Evolutionary conservation across 2,113 vertebrate species (phyloP), one percentile per base, ranked within the genome.

Genomic region (Hippocampus barbouri): DNA sequence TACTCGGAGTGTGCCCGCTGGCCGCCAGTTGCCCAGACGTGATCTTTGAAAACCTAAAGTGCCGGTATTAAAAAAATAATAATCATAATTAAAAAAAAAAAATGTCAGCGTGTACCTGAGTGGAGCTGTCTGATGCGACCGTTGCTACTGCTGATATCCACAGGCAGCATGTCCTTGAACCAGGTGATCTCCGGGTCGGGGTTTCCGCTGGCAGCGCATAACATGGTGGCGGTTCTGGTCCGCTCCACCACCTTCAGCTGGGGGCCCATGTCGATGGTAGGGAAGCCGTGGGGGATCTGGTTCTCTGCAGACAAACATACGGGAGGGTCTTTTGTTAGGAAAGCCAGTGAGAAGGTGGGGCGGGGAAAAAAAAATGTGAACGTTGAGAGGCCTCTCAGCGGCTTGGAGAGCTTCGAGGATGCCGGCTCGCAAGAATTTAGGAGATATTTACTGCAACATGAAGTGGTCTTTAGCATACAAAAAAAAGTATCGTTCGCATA

Each of bases 121-220:
- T 96, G 96, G 65, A 99, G 96, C 67, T 98, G 97, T 77, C 98
- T 98, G 88, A 99, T 98, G 73, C 97, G 92, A 1, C 97, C 96
- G 0, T 97, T 96, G 93, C 95, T 97, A 56, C 90, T 92, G 66
- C 93, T 91, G 3, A 95, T 96, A 85, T 99, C 97, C 1, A 99
- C 96, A 0, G 97, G 97, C 77, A 98, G 91, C 86, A 98, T 98
- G 86, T 99, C 97, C 87, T 99, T 99, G 88, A 95, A 98, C 97
- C 97, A 99, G 73, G 95, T 92, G 89, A 99, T 98, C 87, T 98
- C 96, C 0, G 97, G 97, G 74, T 99, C 97, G 0, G 97, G 97
- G 83, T 97, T 97, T 2, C 97, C 97, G 0, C 97, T 95, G 74
- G 97, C 97, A 1, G 97, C 97, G 12, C 97, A 99, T 63, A 99